phyloP scores from a whole-genome alignment of 2,113 vertebrate genomes.

The Typhlomys cinereus region DNA sequence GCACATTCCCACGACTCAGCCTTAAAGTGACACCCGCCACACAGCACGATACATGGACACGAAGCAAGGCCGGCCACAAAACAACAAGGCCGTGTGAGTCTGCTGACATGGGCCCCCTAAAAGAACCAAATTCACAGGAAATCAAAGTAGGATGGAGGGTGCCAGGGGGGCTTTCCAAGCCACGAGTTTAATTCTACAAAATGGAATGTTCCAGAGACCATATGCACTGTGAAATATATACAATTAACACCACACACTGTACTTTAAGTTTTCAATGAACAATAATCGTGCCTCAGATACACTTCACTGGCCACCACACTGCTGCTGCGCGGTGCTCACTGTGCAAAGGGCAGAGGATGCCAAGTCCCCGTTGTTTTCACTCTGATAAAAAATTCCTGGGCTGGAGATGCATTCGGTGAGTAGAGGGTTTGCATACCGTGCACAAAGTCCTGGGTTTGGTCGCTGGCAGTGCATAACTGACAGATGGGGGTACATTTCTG shows the following conservation, averaged over 20 bases:
- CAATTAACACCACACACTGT: not conserved
- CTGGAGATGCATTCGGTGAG: not conserved
- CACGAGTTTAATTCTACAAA: not conserved
- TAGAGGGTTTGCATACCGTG: not conserved
- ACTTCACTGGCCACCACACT: too few species aligned
- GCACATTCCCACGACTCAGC: not conserved
- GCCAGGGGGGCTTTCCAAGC: not conserved
- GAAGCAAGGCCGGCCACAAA: not conserved
- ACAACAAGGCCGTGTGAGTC: not conserved
- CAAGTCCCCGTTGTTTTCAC: not conserved
- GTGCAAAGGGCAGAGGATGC: too few species aligned
- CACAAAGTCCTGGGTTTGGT: not conserved
- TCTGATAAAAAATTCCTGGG: not conserved
- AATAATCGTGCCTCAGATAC: too few species aligned
- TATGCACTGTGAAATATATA: not conserved
- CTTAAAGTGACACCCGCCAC: not conserved
- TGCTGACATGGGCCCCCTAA: not conserved
- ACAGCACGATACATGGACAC: rapidly evolving
- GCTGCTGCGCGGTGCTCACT: too few species aligned
- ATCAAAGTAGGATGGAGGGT: not conserved
- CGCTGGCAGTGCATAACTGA: not conserved
- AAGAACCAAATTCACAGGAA: not conserved
- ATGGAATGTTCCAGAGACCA: not conserved
- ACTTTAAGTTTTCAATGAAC: not conserved
- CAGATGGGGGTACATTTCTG: not conserved